Percentiles rank a stretch among this genome's conserved stretches.
Evolutionary conservation across 2,113 vertebrate genomes (phyloP).

Genomic region (Charina bottae): DNA sequence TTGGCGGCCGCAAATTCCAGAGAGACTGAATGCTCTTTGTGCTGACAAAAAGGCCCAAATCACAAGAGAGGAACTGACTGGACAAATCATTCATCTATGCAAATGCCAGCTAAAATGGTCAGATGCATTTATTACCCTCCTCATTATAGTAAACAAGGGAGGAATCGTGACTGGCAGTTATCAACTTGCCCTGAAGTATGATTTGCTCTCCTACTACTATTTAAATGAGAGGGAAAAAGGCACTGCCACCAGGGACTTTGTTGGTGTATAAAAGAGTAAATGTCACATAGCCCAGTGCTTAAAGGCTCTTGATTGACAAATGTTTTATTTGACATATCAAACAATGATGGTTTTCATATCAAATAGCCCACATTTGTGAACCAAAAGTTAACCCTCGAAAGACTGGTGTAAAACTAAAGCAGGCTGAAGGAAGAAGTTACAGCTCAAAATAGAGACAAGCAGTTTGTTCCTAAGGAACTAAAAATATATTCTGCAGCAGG

Average conservation of each 20-base stretch:
- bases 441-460: conserved; percentile 61
- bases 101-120: conserved; percentile 93
- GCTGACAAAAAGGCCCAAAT: conserved; percentile 89
- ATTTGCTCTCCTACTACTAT: conserved; percentile 84
- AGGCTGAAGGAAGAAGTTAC: conserved; percentile 64
- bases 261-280: conserved; percentile 89
- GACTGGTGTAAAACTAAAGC: conserved; percentile 62
- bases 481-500: conserved; percentile 66
- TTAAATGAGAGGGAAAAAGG: conserved; percentile 86
- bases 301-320: conserved; percentile 89
- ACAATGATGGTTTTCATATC: conserved; percentile 86
- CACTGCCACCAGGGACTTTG: conserved; percentile 80
- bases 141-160: conserved; percentile 88
- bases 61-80: conserved; percentile 86
- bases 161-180: conserved; percentile 88
- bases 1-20: conserved; percentile 86
- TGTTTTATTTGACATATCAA: conserved; percentile 93
- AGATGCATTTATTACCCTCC: conserved; percentile 89
- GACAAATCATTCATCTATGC: conserved; percentile 94
- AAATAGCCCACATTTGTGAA: conserved; percentile 80
- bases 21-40: conserved; percentile 89
- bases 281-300: conserved; percentile 88
- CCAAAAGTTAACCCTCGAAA: conserved; percentile 81
- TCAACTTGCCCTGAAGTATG: conserved; percentile 85
- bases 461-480: conserved; percentile 67